Conservation (phyloP, 2,113 vertebrate species). For the Anhinga anhinga region DNA sequence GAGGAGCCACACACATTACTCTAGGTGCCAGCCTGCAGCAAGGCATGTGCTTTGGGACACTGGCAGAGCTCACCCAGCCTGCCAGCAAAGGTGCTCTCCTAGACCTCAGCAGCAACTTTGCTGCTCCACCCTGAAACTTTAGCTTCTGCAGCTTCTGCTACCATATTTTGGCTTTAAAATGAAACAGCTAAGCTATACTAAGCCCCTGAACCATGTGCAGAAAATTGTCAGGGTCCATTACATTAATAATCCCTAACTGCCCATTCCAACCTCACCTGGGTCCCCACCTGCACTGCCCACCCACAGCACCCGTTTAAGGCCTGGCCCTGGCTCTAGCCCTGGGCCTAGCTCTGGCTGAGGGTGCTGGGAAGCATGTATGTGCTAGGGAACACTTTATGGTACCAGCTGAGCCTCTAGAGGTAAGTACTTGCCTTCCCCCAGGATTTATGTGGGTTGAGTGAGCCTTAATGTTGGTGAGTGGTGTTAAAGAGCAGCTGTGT, state of each 20-base stretch:
- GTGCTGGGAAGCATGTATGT: background rate
- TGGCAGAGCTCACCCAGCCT: background rate
- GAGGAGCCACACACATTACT: background rate
- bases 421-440: accelerated
- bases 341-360: accelerated
- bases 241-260: background rate
- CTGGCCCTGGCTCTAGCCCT: background rate
- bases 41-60: background rate
- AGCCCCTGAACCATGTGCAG: background rate
- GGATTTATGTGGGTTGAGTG: background rate
- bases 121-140: background rate
- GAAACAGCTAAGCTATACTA: background rate
- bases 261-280: background rate
- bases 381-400: background rate
- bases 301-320: background rate
- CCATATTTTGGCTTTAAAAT: background rate
- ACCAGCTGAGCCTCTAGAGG: background rate
- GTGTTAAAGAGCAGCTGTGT: background rate
- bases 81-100: background rate
- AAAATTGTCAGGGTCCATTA: background rate
- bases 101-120: background rate
- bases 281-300: background rate
- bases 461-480: background rate
- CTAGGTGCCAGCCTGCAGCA: background rate
- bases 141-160: background rate